Base-by-base conservation (phyloP, 2,113 vertebrate species). In the Talpa occidentalis region DNA sequence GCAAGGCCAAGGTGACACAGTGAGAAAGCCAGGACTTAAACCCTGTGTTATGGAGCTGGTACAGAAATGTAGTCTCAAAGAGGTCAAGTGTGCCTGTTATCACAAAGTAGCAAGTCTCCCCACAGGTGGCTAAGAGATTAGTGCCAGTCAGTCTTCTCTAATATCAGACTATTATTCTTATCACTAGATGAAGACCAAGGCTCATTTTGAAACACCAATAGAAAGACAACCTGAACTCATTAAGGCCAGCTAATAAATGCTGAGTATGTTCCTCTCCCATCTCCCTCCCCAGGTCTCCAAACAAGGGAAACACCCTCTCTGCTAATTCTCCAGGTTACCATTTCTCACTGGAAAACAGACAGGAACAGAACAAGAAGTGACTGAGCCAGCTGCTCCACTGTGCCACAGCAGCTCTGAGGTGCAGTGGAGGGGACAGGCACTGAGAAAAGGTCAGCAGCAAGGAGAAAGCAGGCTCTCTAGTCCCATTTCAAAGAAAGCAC, bases 121-220 rank as follows among this genome's bases (percentile, higher is more conserved):
- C 37, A 64, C 24, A 54, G 30, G 16, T 11, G 44, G 60, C 81
- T 90, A 72, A 94, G 67, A 89, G n/a, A 90, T 10, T 5, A 81
- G 30, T 52, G 32, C 52, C 70, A 78, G 66, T 84, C 79, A 62
- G 10, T 87, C 86, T 73, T 59, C 73, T 80, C 64, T 62, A 72
- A 83, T 19, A 35, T 32, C 40, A 77, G 60, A 35, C 60, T 73
- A 83, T 88, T 83, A 78, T 54, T 88, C 32, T 79, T 62, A 84
- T 52, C 56, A 72, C 56, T 66, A 88, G 52, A 28, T 76, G 90
- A 94, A 92, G 90, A 80, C 44, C 87, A 96, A 90, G 30, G 21
- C 62, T 84, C 67, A 83, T 59, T 73, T 91, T 89, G 91, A 97
- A 97, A 95, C 4, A 88, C 56, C 64, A 96, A 79, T 19, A 88